A percentile compares a stretch with the other conserved stretches of the same genome.
These are phyloP conservation scores for Chaetops frenatus DNA, from an alignment of 2,113 vertebrate species.

Conservation along the genomic window DNA sequence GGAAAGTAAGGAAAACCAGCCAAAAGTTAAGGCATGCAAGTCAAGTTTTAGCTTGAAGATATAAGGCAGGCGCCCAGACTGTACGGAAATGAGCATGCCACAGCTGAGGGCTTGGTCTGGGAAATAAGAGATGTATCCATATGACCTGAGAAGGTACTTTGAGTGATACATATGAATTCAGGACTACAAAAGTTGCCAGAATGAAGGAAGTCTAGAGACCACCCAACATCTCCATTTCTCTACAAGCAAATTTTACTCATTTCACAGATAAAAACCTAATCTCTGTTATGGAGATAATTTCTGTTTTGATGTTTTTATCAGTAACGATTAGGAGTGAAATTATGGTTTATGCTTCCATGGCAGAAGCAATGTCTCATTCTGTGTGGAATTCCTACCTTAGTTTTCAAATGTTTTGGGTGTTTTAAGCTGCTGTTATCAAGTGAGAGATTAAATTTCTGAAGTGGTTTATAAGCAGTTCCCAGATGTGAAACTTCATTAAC, in stretches of 20 bases:
- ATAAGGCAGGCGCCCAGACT: neutral
- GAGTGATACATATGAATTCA: neutral
- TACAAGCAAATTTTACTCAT: neutral
- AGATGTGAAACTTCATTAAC: neutral
- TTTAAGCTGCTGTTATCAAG: neutral
- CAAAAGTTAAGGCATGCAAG: neutral
- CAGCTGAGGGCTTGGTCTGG: neutral
- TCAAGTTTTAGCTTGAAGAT: neutral
- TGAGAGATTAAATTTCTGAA: neutral
- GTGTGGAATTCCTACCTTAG: neutral
- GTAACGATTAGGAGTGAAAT: neutral
- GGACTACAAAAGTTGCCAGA: neutral
- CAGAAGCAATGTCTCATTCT: neutral
- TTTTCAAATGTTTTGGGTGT: neutral
- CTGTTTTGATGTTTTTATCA: neutral
- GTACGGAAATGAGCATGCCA: neutral
- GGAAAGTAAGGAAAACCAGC: neutral
- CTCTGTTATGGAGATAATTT: neutral
- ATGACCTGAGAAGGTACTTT: neutral
- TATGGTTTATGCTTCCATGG: neutral
- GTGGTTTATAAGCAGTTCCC: neutral
- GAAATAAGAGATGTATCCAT: neutral
- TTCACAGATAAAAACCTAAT: neutral
- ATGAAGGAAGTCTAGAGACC: neutral
- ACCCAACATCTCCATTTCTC: neutral